These are phyloP conservation scores for Sebastes paucispinis DNA, from an alignment of 2,797 vertebrate species.

Conservation along the genomic window DNA sequence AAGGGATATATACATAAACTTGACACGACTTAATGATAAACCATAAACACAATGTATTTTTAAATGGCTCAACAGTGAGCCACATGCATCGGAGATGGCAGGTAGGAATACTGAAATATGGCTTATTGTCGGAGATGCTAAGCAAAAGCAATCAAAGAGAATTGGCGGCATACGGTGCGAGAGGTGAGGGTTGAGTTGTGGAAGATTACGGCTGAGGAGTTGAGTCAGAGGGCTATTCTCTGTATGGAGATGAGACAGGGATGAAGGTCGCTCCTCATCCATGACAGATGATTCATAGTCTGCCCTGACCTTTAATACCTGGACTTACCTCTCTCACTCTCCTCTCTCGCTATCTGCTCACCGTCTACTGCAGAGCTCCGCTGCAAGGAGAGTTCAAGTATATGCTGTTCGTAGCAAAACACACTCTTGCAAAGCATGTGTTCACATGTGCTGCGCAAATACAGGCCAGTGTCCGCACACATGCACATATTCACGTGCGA, in stretches of 20 bases:
- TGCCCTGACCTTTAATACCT: slow-evolving; percentile 76
- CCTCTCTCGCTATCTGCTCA: slow-evolving; percentile 6
- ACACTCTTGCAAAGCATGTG: not conserved
- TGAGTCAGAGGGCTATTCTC: slow-evolving; percentile 64
- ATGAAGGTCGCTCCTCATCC: slow-evolving; percentile 75
- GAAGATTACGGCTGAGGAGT: slow-evolving; percentile 49
- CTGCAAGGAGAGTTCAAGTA: slow-evolving; percentile 67
- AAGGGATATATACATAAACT: slow-evolving; percentile 41
- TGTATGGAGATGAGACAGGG: slow-evolving; percentile 73
- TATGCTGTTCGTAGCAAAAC: slow-evolving; percentile 9
- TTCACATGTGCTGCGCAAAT: not conserved
- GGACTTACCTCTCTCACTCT: slow-evolving; percentile 34
- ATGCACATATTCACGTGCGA: not conserved
- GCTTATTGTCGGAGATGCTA: slow-evolving; percentile 62
- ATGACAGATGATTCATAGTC: slow-evolving; percentile 76
- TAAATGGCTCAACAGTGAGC: slow-evolving; percentile 41
- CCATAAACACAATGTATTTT: slow-evolving; percentile 58
- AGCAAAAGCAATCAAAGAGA: slow-evolving; percentile 62
- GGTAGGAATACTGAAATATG: slow-evolving; percentile 57
- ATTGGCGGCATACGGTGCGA: slow-evolving; percentile 22
- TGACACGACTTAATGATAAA: slow-evolving; percentile 49
- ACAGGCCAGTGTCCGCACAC: not conserved
- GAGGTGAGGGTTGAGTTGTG: slow-evolving; percentile 65
- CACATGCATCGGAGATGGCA: slow-evolving; percentile 19
- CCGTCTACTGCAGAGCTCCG: slow-evolving; percentile 24